Conservation (phyloP, 2,888 invertebrate genomes). For the Mylabris sibirica region DNA sequence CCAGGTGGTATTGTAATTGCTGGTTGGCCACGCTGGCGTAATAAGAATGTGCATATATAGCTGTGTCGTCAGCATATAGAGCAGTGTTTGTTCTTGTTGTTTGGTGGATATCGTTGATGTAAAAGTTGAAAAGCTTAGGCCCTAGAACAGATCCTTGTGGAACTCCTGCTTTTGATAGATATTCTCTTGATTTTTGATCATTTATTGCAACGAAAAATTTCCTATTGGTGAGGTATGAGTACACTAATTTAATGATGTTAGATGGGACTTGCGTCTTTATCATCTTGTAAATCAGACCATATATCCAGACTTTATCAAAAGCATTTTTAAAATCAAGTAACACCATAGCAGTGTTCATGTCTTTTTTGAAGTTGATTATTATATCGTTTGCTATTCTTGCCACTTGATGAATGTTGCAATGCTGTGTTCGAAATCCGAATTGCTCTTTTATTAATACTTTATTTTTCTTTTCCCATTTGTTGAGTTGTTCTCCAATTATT, state of each 20-base stretch:
- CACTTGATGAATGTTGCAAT: neutral
- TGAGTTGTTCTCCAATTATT: neutral
- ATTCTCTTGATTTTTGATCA: neutral
- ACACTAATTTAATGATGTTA: neutral
- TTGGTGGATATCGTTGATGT: neutral
- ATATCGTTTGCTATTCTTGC: slow-evolving; percentile 2
- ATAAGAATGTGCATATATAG: too few species aligned
- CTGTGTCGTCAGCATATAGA: too few species aligned
- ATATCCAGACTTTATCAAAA: slow-evolving; percentile 1
- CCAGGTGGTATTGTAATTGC: too few species aligned
- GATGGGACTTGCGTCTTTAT: neutral
- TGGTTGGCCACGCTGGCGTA: too few species aligned
- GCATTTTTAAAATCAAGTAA: slow-evolving; percentile 1
- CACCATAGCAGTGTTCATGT: neutral
- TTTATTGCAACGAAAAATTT: neutral
- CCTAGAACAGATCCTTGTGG: slow-evolving; percentile 12
- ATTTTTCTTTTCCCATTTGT: neutral
- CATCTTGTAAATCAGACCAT: neutral
- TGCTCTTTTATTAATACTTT: neutral
- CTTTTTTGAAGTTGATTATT: neutral
- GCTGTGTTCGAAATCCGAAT: neutral
- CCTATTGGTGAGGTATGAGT: neutral
- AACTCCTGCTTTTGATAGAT: neutral
- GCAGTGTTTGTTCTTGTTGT: neutral
- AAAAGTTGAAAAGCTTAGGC: neutral